Evolutionary conservation across 2,113 vertebrate genomes (phyloP), one percentile per base, ranked within the genome.

Genomic region (Hemibagrus wyckioides): DNA sequence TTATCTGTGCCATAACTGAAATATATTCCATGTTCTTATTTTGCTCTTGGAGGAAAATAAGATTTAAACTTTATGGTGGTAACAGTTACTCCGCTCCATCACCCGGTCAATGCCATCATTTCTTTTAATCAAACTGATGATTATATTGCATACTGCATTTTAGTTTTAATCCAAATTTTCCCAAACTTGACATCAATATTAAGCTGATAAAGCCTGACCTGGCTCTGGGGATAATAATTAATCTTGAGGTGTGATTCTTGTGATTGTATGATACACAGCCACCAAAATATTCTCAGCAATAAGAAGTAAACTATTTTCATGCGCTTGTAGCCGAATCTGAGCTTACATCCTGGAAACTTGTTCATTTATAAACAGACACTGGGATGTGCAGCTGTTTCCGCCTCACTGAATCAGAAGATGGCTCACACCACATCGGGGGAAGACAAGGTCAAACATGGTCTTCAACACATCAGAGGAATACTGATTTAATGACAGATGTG

Each of bases 361-460:
- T 50, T 77, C 23, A 15, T 61, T 73, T 86, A 33, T 36, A 76
- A 39, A 28, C 39, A 44, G n/a, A 67, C 61, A 39, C 48, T 80
- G 61, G 82, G 52, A 83, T 28, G 23, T 23, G 59, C 94, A 95
- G 93, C 93, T 95, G 94, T 93, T 94, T 95, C 94, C 94, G 87
- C 92, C 89, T 90, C 92, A 87, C 48, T 79, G 87, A 73, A 54
- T 90, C n/a, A 28, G 77, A 65, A 41, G 9, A 67, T 52, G 2
- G 28, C 73, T 83, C 83, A 36, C 65, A 80, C 73, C 80, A 23
- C 44, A 77, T 11, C n/a, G 10, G n/a, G 52, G 86, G 52, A 86
- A 63, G 79, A 85, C 15, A 54, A 39, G 61, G 73, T 56, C 54
- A 57, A 19, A 28, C 52, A n/a, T 44, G 7, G 48, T 11, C 6